A percentile compares a stretch with the other conserved stretches of the same genome.
Conservation (phyloP, 2,797 vertebrate species). For the Tolypeutes matacus region DNA sequence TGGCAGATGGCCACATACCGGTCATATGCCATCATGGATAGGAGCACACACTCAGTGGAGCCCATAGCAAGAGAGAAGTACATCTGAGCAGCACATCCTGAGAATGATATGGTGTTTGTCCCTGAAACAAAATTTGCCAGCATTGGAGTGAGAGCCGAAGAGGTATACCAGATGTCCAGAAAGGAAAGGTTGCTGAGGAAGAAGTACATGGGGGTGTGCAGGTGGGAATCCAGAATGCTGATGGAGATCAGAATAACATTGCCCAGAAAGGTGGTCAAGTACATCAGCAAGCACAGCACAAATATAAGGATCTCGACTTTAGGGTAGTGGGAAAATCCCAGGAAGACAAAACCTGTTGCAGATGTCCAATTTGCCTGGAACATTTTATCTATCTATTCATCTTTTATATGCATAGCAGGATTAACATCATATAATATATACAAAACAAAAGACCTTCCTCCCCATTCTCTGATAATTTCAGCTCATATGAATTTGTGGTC, state of each 20-base stretch:
- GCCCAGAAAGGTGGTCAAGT: slow-evolving; percentile 71
- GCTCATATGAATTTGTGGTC: background rate
- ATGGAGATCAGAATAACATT: slow-evolving; percentile 78
- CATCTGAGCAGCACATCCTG: slow-evolving; percentile 77
- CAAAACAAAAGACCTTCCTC: background rate
- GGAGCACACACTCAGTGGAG: slow-evolving; percentile 79
- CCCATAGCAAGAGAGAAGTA: slow-evolving; percentile 82
- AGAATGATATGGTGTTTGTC: slow-evolving; percentile 74
- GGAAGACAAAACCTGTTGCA: slow-evolving; percentile 65
- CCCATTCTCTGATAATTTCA: background rate
- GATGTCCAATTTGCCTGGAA: slow-evolving; percentile 61
- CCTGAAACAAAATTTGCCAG: slow-evolving; percentile 67
- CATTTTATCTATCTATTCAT: slow-evolving; percentile 44
- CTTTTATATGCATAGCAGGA: background rate
- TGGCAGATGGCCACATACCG: slow-evolving; percentile 81
- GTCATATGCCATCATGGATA: slow-evolving; percentile 83
- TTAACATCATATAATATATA: background rate
- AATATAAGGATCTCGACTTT: slow-evolving; percentile 66
- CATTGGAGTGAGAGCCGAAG: slow-evolving; percentile 76
- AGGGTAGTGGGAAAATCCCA: slow-evolving; percentile 75
- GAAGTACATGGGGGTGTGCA: slow-evolving; percentile 83
- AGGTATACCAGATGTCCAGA: slow-evolving; percentile 82
- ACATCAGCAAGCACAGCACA: slow-evolving; percentile 75
- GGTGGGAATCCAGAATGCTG: slow-evolving; percentile 42
- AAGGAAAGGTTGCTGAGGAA: slow-evolving; percentile 81